Evolutionary conservation across 2,797 vertebrate species (phyloP), one percentile per base, ranked within the genome.

Genomic region (Monodelphis domestica): DNA sequence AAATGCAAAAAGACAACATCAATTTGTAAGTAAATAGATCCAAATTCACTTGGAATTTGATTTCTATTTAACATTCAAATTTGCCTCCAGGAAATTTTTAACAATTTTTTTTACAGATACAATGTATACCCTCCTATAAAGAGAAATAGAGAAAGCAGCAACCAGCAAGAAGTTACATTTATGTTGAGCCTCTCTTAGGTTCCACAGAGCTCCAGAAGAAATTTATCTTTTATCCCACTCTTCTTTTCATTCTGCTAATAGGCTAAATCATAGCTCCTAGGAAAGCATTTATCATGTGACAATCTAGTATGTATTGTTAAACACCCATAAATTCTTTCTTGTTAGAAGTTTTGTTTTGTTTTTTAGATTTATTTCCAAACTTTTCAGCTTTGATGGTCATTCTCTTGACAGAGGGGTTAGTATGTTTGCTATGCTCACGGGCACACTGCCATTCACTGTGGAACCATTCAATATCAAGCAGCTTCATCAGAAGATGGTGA

Each of bases 381-480:
- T 91, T 93, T 45, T 93, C 88, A 90, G 30, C 28, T 89, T 90
- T 89, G 26, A 59, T 95, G 21, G 90, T 28, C 95, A 97, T 96
- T 93, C 54, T 88, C 92, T 97, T 96, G 29, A 93, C 97, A 99
- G 99, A 98, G 98, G 99, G 30, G 98, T 99, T 94, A 99, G 99
- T 95, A 98, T 98, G 96, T 99, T 99, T 97, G 99, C 99, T 92
- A 99, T 99, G 99, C 95, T 99, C 97, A 99, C 98, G 0, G 98
- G 99, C 53, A 99, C 98, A 0, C 97, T 99, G 50, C 98, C 98
- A 3, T 99, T 99, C 97, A 98, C 96, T 0, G 98, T 99, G 91
- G 98, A 99, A 95, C 99, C 99, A 84, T 99, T 99, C 96, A 99
- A 99, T 98, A 99, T 99, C 97, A 99, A 99, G 96, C 98, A 99